Evolutionary conservation across 2,888 invertebrate genomes (phyloP).

Genomic region (Dicycla oo): DNA sequence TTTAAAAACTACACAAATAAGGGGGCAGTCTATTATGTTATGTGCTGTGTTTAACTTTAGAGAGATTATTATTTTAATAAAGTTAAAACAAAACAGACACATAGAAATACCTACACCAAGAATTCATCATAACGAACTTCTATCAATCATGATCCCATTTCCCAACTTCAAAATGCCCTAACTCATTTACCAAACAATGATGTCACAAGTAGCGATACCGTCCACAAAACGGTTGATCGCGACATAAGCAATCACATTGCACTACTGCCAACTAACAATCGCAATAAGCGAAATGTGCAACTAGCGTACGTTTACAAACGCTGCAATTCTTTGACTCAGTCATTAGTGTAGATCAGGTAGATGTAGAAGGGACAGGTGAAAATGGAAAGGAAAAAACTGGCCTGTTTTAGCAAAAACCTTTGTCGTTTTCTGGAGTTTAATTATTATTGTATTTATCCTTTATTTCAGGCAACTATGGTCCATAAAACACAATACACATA

Average conservation of each 20-base stretch:
- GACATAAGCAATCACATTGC: slow-evolving; percentile 30
- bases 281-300: slow-evolving; percentile 61
- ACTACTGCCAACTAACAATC: slow-evolving; percentile 30
- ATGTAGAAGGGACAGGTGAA: slow-evolving; percentile 8
- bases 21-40: too few species aligned
- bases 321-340: slow-evolving; percentile 67
- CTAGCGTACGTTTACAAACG: slow-evolving; percentile 61
- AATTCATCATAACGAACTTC: not conserved
- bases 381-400: accelerated
- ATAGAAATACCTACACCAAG: not conserved
- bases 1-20: too few species aligned
- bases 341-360: slow-evolving; percentile 60
- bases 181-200: not conserved
- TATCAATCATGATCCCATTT: not conserved
- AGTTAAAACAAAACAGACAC: too few species aligned
- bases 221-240: slow-evolving; percentile 36
- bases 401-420: not conserved
- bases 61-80: too few species aligned
- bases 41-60: too few species aligned
- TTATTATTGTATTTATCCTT: too few species aligned
- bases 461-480: too few species aligned
- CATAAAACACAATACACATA: too few species aligned
- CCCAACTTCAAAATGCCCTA: not conserved
- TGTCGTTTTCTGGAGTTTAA: not conserved
- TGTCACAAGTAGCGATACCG: not conserved